Conservation (phyloP, 2,113 vertebrate genomes). For the Chunga burmeisteri region DNA sequence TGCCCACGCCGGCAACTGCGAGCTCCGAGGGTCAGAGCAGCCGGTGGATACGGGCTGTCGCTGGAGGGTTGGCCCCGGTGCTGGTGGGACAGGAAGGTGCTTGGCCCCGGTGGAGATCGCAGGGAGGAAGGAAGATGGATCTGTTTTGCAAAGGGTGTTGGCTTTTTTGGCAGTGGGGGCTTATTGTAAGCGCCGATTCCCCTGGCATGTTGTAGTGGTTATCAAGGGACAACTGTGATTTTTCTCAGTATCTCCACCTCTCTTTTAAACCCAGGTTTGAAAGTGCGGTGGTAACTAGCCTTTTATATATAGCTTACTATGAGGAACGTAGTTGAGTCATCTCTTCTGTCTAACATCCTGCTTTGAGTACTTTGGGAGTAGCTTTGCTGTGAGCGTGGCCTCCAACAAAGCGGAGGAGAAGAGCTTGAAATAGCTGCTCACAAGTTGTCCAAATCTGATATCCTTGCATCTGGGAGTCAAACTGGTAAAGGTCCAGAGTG, state of each 20-base stretch:
- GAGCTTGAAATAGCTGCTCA: neutral
- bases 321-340: constrained; percentile 54
- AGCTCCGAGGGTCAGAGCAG: neutral
- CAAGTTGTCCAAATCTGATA: neutral
- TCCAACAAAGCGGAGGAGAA: neutral
- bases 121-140: neutral
- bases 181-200: neutral
- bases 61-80: neutral
- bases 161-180: neutral
- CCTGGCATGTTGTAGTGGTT: neutral
- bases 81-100: neutral
- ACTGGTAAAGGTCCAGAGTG: neutral
- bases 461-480: neutral
- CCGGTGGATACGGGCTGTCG: neutral
- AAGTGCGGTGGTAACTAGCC: neutral
- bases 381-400: neutral
- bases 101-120: neutral
- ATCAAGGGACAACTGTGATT: neutral
- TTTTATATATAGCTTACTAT: constrained; percentile 11
- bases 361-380: neutral
- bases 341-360: constrained; percentile 19
- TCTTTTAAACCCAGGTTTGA: neutral
- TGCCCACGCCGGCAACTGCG: neutral
- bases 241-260: neutral
- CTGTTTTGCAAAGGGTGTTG: neutral